These are phyloP conservation scores for Chymomyza amoena DNA, from an alignment of 2,888 invertebrate genomes.

Conservation along the genomic window DNA sequence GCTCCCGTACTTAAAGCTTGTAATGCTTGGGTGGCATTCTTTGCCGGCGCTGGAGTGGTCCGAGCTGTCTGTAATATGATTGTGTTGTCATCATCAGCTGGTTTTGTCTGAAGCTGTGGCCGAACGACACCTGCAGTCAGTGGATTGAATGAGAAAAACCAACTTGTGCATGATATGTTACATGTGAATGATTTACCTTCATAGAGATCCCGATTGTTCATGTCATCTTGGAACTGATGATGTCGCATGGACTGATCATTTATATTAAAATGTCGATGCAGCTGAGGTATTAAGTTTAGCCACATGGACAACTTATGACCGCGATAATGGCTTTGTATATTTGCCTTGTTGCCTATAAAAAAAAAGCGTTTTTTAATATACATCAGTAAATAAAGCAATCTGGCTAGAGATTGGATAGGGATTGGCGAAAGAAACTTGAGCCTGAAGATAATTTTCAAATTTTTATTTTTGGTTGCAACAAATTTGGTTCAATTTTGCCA, in stretches of 20 bases:
- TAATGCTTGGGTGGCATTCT: conserved; percentile 38
- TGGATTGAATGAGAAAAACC: no score
- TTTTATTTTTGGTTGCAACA: no score
- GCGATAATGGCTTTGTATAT: conserved; percentile 93
- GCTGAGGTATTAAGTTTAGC: conserved; percentile 93
- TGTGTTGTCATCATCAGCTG: conserved; percentile 67
- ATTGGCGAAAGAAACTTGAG: no score
- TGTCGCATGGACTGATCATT: conserved; percentile 91
- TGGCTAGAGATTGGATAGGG: no score
- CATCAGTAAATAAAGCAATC: no score
- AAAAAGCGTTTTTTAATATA: background rate
- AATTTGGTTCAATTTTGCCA: background rate
- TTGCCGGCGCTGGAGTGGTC: conserved; percentile 60
- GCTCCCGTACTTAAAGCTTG: conserved; percentile 47
- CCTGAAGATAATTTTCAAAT: no score
- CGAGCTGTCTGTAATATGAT: conserved; percentile 73
- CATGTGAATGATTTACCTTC: conserved; percentile 82
- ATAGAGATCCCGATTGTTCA: conserved; percentile 81
- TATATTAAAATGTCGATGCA: conserved; percentile 89
- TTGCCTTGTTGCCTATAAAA: conserved; percentile 83
- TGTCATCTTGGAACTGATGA: conserved; percentile 90
- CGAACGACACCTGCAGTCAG: conserved; percentile 84
- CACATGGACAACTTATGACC: conserved; percentile 96
- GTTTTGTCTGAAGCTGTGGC: conserved; percentile 82
- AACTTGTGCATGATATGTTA: background rate